Evolutionary conservation across 2,797 vertebrate species (phyloP).

Genomic region (Sebastes wilsoni): DNA sequence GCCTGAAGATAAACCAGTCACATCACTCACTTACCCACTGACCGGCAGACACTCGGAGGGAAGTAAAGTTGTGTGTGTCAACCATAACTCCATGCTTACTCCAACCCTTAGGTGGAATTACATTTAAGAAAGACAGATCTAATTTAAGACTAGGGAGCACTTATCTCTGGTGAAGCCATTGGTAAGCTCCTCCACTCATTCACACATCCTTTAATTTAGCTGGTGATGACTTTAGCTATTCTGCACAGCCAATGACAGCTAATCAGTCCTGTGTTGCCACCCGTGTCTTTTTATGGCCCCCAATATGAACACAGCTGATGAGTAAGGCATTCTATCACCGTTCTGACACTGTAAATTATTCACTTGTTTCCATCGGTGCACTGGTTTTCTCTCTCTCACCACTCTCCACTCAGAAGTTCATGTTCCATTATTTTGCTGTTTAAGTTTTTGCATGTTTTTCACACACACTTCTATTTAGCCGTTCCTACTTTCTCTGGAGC

Average conservation of each 20-base stretch:
- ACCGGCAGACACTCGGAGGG: conserved; percentile 15
- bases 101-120: conserved; percentile 40
- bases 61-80: conserved; percentile 9
- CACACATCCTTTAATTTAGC: conserved; percentile 57
- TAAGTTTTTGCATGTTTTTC: conserved; percentile 28
- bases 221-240: conserved; percentile 60
- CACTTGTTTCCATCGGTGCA: conserved; percentile 31
- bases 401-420: background rate
- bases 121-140: conserved; percentile 37
- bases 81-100: conserved; percentile 29
- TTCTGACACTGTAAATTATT: conserved; percentile 39
- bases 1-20: conserved; percentile 53
- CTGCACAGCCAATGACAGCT: conserved; percentile 55
- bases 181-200: conserved; percentile 18
- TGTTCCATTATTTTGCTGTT: conserved; percentile 4
- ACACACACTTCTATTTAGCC: conserved; percentile 7
- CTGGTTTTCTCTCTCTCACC: background rate
- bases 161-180: conserved; percentile 36
- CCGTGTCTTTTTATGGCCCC: conserved; percentile 39
- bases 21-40: conserved; percentile 47
- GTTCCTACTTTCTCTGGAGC: conserved; percentile 15
- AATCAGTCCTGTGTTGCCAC: conserved; percentile 54
- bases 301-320: conserved; percentile 44
- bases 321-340: conserved; percentile 35
- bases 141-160: conserved; percentile 21